These are phyloP conservation scores for Megamerina dolium DNA, from an alignment of 2,888 invertebrate species.

Conservation along the genomic window DNA sequence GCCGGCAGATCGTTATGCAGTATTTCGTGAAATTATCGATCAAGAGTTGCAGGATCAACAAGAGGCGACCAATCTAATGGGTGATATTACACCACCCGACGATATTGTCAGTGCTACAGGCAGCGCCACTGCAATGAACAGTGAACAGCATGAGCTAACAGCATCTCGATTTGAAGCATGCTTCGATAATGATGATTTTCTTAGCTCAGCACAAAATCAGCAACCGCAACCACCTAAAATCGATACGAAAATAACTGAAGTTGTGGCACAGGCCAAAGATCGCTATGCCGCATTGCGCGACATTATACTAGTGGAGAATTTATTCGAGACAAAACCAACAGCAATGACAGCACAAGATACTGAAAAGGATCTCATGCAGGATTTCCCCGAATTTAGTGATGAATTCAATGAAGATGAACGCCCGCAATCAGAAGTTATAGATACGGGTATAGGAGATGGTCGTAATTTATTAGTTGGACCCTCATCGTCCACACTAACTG, in stretches of 20 bases:
- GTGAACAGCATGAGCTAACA: neutral
- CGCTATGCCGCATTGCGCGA: conserved; percentile 78
- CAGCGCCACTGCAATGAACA: conserved; percentile 3
- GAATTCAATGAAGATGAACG: conserved; percentile 44
- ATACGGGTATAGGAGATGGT: conserved; percentile 39
- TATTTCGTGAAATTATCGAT: conserved; percentile 78
- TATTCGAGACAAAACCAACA: conserved; percentile 50
- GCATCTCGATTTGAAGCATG: conserved; percentile 40
- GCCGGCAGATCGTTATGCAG: conserved; percentile 77
- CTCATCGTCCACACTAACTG: conserved; percentile 37
- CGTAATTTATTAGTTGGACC: conserved; percentile 37
- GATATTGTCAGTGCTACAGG: conserved; percentile 17
- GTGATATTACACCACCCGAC: conserved; percentile 31
- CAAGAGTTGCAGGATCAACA: conserved; percentile 61
- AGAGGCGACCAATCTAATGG: conserved; percentile 40
- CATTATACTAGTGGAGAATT: conserved; percentile 60
- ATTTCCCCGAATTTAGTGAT: conserved; percentile 40
- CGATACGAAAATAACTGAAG: conserved; percentile 52
- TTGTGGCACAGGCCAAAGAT: conserved; percentile 56
- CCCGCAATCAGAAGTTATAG: conserved; percentile 35
- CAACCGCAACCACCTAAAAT: conserved; percentile 36
- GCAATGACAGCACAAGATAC: conserved; percentile 8
- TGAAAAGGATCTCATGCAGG: conserved; percentile 34
- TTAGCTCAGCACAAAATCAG: conserved; percentile 11
- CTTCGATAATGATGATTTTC: conserved; percentile 19